Conservation (phyloP, 1,140 invertebrate genomes). For the Thalassaphorura encarpata region DNA sequence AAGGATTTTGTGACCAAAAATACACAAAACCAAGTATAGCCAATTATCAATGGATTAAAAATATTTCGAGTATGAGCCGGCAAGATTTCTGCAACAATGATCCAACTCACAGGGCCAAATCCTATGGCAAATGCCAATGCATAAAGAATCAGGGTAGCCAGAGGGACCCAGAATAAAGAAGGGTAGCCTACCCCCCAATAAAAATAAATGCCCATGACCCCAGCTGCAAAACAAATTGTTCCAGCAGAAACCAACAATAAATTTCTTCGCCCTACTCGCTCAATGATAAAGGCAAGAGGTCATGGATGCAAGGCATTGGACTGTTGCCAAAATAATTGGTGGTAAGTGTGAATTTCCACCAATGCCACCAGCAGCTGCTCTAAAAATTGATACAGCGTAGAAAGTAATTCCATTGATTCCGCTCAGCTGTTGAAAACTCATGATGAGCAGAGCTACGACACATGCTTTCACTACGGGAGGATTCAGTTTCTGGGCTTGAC, state of each 20-base stretch:
- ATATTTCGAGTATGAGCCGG: slow-evolving; percentile 13
- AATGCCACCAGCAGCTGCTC: not conserved
- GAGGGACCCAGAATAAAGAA: slow-evolving; percentile 29
- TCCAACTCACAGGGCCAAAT: slow-evolving; percentile 47
- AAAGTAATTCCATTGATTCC: slow-evolving; percentile 29
- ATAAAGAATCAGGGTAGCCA: slow-evolving; percentile 41
- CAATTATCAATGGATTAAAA: slow-evolving; percentile 24
- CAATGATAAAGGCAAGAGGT: slow-evolving; percentile 14
- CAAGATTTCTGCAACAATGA: slow-evolving; percentile 35
- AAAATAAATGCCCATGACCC: slow-evolving; percentile 16
- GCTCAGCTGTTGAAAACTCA: slow-evolving; percentile 22
- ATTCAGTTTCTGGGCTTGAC: not conserved
- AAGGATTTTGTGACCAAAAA: slow-evolving; percentile 24
- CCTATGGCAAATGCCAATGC: slow-evolving; percentile 45
- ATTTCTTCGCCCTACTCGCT: slow-evolving; percentile 18
- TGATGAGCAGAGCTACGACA: slow-evolving; percentile 18
- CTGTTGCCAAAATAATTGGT: slow-evolving; percentile 14
- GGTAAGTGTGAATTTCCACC: slow-evolving; percentile 7
- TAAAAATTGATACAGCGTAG: slow-evolving; percentile 25
- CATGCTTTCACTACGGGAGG: slow-evolving; percentile 1
- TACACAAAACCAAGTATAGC: slow-evolving; percentile 25
- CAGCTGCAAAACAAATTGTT: not conserved
- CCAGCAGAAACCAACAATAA: slow-evolving; percentile 2
- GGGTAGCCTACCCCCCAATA: slow-evolving; percentile 1
- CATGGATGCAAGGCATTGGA: slow-evolving; percentile 16